Evolutionary conservation across 2,113 vertebrate species (phyloP).

Genomic region (Antechinus stuartii): DNA sequence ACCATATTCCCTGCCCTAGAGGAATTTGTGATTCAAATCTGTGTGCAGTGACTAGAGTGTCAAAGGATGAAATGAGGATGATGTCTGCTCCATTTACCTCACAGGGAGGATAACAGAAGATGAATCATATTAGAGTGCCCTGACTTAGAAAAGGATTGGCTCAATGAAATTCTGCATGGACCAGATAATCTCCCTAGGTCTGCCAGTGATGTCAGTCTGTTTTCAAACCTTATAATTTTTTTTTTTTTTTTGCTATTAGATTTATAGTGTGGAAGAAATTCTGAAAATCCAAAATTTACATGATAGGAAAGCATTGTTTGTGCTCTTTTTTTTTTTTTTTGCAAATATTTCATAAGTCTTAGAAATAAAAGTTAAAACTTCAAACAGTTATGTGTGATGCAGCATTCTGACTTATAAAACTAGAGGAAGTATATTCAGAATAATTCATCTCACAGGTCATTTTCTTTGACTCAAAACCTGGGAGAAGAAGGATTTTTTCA

Average conservation of each 20-base stretch:
- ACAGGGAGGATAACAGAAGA: background rate
- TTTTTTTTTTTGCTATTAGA: background rate
- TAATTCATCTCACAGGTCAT: background rate
- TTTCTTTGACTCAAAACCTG: background rate
- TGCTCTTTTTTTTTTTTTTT: background rate
- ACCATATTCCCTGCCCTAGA: background rate
- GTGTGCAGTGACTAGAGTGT: background rate
- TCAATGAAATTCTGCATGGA: background rate
- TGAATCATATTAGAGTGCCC: constrained; percentile 3
- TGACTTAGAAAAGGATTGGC: background rate
- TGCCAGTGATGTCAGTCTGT: background rate
- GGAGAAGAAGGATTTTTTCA: background rate
- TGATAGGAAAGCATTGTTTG: background rate
- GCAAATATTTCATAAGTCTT: background rate
- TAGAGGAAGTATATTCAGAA: background rate
- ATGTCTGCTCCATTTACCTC: constrained; percentile 1
- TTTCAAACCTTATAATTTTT: background rate
- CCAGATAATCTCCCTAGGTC: background rate
- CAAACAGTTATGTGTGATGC: background rate
- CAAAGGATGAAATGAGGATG: background rate
- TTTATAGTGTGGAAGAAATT: background rate
- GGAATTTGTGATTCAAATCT: constrained; percentile 8
- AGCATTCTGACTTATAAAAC: background rate
- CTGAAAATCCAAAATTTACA: background rate
- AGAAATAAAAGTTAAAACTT: background rate